Base-by-base conservation (phyloP, 2,113 vertebrate genomes). In the Chloebia gouldiae region DNA sequence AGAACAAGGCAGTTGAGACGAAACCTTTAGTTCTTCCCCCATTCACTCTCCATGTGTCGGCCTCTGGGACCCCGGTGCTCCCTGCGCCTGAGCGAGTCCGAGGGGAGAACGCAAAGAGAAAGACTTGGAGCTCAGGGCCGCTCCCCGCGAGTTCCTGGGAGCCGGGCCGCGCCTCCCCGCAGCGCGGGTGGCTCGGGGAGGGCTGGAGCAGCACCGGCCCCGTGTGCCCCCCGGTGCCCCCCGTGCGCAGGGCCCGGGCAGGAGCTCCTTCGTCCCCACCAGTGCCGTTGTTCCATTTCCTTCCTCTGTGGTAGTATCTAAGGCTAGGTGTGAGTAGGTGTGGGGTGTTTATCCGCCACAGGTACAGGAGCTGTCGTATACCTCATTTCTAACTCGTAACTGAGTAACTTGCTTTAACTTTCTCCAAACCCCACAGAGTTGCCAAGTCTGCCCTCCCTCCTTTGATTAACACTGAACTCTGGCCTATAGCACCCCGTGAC, bases 341-440 rank as follows among this genome's bases (percentile, higher is more conserved):
- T 98, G 98, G 97, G 96, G 93, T 97, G 78, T 86, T 97, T 91
- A 92, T 97, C 97, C 97, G 93, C 97, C 97, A 75, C 96, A 96
- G 94, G 97, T 97, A 98, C 98, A 97, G 97, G 98, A 98, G 98
- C 98, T 99, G 98, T 98, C 95, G 98, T 99, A 99, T 99, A 99
- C 99, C 99, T 99, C 99, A 99, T 99, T 99, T 98, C 98, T 98
- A 98, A 98, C 98, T 99, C 97, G 44, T 98, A 97, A 98, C 98
- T 90, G 98, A 98, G 98, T 98, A 97, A 98, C 98, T 98, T 98
- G 98, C 98, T 99, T 99, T 98, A 99, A 98, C 98, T 98, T 98
- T 98, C 97, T 99, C 98, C 97, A 78, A 97, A 97, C 97, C 97
- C 96, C 69, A 93, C 98, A 97, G 98, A 98, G 99, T 98, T 98